phyloP scores from a whole-genome alignment of 2,888 invertebrate species.

The Heliconius sara region DNA sequence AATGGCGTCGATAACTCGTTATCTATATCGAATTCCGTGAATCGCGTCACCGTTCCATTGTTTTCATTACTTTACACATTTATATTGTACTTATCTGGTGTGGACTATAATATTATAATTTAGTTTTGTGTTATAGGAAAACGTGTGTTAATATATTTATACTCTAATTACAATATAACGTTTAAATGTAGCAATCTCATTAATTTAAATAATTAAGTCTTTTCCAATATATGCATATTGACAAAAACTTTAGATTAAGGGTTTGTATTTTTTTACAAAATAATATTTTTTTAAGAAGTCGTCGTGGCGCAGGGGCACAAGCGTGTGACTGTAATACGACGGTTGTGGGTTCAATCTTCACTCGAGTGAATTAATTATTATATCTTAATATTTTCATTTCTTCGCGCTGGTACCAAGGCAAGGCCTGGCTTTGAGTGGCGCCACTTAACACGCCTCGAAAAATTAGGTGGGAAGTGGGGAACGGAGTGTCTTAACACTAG shows the following conservation, averaged over 20 bases:
- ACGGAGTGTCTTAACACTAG: too few relatives aligned
- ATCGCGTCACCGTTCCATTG: constrained; percentile 47
- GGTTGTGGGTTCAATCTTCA: too few relatives aligned
- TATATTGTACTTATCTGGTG: constrained; percentile 40
- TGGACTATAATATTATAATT: constrained; percentile 28
- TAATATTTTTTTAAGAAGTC: background rate
- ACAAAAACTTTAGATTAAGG: too few relatives aligned
- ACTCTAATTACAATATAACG: background rate
- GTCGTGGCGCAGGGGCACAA: too few relatives aligned
- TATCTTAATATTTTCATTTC: too few relatives aligned
- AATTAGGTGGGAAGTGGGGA: too few relatives aligned
- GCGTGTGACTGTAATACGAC: too few relatives aligned
- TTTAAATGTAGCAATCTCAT: background rate
- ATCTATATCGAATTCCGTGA: constrained; percentile 53
- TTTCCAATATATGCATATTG: background rate
- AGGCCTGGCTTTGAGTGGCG: too few relatives aligned
- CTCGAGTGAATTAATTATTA: too few relatives aligned
- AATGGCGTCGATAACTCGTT: constrained; percentile 53
- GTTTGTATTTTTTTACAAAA: background rate
- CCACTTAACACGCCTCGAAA: too few relatives aligned
- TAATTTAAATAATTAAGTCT: background rate
- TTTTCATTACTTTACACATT: constrained; percentile 45
- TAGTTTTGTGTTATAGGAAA: constrained; percentile 11
- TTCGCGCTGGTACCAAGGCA: too few relatives aligned
- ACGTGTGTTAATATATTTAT: background rate